Base-by-base conservation (phyloP, 2,888 invertebrate genomes). In the Abrostola tripartita region DNA sequence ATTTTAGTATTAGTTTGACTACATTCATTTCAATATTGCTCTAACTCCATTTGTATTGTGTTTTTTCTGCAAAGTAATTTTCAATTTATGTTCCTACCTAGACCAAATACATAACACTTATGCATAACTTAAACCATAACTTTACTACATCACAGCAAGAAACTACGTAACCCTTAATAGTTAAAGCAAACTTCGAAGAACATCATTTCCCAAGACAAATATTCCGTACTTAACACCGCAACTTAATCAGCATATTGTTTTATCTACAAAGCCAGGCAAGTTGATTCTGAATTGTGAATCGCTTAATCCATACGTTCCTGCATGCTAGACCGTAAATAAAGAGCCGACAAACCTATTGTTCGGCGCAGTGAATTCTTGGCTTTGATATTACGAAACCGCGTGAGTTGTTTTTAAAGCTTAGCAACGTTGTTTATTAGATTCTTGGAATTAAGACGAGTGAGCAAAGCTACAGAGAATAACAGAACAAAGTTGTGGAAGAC, bases 261-360 rank as follows among this genome's bases (percentile, higher is more conserved):
- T 71, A 75, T 77, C 68, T 71, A 56, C 58, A 47, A 60, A 67
- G 71, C 67, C 66, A 70, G 66, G 42, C 56, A 60, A 52, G 68
- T 65, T 68, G 73, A 79, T 68, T 69, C 37, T 36, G 63, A 47
- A 73, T 73, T 71, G 73, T 81, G 54, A 53, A 72, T 58, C 66
- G 61, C 61, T 67, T 74, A 71, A 82, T 76, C 74, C 78, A 66
- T 61, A 67, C 67, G 53, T 69, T 37, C 53, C 54, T 59, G 71
- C 66, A 71, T 64, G 65, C 65, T 54, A 62, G 65, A 65, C 61
- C 61, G 73, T 54, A 59, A 79, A 85, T 81, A 84, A 84, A 73
- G 72, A 75, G 58, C 59, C 50, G 73, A 72, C 68, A 65, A 68
- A 72, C 63, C 81, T 59, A 77, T 84, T 84, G 84, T 83, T 61